phyloP scores from a whole-genome alignment of 2,888 invertebrate species.

The Odontomyia ornata region DNA sequence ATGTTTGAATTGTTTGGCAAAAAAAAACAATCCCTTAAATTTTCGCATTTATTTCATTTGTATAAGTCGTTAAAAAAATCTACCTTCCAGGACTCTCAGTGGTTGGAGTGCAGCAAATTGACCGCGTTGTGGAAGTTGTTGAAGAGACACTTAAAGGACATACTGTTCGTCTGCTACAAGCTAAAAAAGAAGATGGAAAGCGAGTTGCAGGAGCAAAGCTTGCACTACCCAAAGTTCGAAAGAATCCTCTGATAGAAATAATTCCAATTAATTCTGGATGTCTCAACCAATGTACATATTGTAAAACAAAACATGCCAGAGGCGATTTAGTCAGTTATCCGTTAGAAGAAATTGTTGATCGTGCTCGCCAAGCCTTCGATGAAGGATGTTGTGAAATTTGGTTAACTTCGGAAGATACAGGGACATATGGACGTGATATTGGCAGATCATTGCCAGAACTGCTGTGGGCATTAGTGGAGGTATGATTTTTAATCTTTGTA shows the following conservation, averaged over 20 bases:
- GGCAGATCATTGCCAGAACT: slow-evolving; percentile 87
- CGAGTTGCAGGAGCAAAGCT: slow-evolving; percentile 89
- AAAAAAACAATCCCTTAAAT: too few species aligned
- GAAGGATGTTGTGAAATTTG: slow-evolving; percentile 97
- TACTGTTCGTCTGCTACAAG: slow-evolving; percentile 79
- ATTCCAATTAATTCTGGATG: slow-evolving; percentile 97
- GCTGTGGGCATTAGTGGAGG: slow-evolving; percentile 82
- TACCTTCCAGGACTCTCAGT: slow-evolving; percentile 76
- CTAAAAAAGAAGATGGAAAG: slow-evolving; percentile 80
- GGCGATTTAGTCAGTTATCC: slow-evolving; percentile 96
- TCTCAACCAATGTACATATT: slow-evolving; percentile 97
- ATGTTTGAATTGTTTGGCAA: too few species aligned
- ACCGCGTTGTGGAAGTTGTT: slow-evolving; percentile 95
- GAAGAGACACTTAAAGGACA: slow-evolving; percentile 96
- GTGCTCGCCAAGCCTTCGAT: slow-evolving; percentile 85
- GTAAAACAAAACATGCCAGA: slow-evolving; percentile 97
- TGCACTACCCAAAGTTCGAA: slow-evolving; percentile 90
- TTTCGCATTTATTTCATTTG: too few species aligned
- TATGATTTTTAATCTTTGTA: too few species aligned
- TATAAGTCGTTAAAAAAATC: too few species aligned
- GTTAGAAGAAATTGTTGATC: slow-evolving; percentile 85
- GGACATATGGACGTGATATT: slow-evolving; percentile 96
- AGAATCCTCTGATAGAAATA: slow-evolving; percentile 96
- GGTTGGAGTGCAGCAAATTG: slow-evolving; percentile 98
- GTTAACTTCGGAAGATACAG: slow-evolving; percentile 98